Conservation (phyloP, 2,888 invertebrate genomes). For the Copidosoma aretas region DNA sequence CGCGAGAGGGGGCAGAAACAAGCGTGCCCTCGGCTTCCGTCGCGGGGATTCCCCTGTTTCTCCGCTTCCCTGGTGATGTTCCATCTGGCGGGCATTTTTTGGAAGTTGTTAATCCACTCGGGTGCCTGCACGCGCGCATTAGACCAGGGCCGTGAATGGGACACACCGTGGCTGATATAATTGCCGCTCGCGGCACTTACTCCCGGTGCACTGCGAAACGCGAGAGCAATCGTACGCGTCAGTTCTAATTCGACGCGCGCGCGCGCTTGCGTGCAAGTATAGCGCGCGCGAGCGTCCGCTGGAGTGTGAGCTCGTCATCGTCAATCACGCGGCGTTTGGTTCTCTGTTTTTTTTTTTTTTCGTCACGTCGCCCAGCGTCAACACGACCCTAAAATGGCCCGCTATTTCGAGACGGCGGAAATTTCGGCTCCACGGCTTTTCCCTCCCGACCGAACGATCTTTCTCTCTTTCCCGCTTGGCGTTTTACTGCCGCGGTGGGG, state of each 20-base stretch:
- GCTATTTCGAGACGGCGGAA: conserved; percentile 10
- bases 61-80: not conserved
- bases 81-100: not conserved
- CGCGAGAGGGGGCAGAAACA: conserved; percentile 4
- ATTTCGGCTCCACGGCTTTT: not conserved
- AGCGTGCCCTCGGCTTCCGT: conserved; percentile 47
- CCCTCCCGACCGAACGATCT: not conserved
- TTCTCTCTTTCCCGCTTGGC: not conserved
- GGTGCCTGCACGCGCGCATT: too few species aligned
- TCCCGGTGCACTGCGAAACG: too few species aligned
- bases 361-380: conserved; percentile 19
- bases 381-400: conserved; percentile 14
- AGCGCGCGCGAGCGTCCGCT: too few species aligned
- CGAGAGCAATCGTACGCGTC: too few species aligned
- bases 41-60: conserved; percentile 2
- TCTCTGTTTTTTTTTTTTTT: not conserved
- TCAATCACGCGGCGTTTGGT: too few species aligned
- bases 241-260: too few species aligned
- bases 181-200: too few species aligned
- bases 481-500: too few species aligned
- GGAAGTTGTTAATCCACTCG: not conserved
- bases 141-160: too few species aligned
- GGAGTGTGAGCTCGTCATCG: too few species aligned
- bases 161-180: too few species aligned
- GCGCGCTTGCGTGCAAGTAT: too few species aligned